phyloP scores from a whole-genome alignment of 2,113 vertebrate species.

The Pavo muticus region DNA sequence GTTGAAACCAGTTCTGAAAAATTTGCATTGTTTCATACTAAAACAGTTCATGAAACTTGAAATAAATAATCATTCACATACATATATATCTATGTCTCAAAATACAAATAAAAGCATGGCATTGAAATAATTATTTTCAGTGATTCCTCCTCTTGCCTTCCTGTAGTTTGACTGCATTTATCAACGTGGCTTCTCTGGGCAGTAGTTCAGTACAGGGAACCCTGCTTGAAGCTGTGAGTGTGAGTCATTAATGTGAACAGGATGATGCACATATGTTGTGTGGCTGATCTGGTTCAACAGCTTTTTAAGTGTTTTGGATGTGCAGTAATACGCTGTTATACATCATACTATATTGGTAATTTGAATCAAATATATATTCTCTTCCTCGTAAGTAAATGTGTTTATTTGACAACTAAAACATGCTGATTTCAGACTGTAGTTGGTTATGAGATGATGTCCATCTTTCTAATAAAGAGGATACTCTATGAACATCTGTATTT shows the following conservation, averaged over 20 bases:
- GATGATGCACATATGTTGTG: conserved; percentile 12
- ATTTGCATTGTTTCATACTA: background rate
- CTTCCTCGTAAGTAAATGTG: background rate
- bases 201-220: background rate
- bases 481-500: background rate
- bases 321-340: background rate
- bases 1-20: background rate
- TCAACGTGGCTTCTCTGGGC: background rate
- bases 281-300: conserved; percentile 35
- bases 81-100: rapidly evolving
- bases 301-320: conserved; percentile 23
- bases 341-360: background rate
- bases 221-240: background rate
- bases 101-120: background rate
- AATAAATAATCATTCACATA: rapidly evolving
- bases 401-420: background rate
- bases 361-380: background rate
- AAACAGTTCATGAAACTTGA: background rate
- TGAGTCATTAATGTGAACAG: conserved; percentile 43
- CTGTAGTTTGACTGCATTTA: background rate
- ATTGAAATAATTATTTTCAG: background rate
- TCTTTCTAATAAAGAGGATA: background rate
- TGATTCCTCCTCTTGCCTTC: background rate
- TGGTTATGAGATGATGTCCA: background rate
- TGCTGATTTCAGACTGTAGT: background rate